These are phyloP conservation scores for Eudyptes chrysolophus DNA, from an alignment of 2,113 vertebrate species.

Conservation along the genomic window DNA sequence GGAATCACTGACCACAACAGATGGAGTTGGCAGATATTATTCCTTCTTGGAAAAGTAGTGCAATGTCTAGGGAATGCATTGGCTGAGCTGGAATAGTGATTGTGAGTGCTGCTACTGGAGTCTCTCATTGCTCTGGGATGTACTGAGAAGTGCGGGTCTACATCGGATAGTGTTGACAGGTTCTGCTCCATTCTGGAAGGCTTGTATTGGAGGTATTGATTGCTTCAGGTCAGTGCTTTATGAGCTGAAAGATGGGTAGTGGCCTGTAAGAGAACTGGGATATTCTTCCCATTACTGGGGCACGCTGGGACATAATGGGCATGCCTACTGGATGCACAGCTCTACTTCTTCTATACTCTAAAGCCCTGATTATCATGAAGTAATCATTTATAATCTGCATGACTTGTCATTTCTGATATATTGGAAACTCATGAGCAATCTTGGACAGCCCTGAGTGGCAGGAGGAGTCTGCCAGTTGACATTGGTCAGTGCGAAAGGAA, in stretches of 20 bases:
- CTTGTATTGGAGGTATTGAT: background rate
- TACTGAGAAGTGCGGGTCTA: background rate
- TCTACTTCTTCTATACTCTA: background rate
- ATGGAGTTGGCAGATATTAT: background rate
- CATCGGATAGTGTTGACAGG: background rate
- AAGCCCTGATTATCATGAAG: background rate
- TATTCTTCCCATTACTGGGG: background rate
- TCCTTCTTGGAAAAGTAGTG: background rate
- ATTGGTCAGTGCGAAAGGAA: background rate
- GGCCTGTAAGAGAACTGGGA: background rate
- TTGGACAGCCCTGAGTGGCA: background rate
- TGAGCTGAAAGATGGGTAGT: background rate
- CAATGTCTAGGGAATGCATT: background rate
- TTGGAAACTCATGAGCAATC: background rate
- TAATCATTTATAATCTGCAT: background rate
- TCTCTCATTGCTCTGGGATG: background rate
- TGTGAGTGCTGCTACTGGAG: background rate
- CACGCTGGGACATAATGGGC: background rate
- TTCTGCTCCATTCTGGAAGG: background rate
- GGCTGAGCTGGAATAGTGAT: background rate
- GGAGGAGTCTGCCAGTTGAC: background rate
- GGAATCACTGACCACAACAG: slow-evolving; percentile 1
- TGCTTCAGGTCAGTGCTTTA: background rate
- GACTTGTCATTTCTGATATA: background rate
- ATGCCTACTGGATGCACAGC: background rate